Conservation (phyloP, 2,113 vertebrate genomes). For the Tragelaphus scriptus region DNA sequence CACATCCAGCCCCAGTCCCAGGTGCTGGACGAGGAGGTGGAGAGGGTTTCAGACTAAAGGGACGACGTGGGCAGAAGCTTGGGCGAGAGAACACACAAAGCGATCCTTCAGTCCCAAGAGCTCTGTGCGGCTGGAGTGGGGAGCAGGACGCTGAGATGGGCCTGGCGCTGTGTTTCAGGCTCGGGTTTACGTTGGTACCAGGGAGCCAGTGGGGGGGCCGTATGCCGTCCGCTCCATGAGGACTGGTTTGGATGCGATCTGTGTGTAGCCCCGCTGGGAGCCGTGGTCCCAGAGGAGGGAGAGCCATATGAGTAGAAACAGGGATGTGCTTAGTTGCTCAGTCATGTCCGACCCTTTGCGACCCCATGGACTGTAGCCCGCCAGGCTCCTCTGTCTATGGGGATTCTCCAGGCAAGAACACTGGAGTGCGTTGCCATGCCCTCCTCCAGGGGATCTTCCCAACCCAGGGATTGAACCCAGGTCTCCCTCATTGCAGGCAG, state of each 20-base stretch:
- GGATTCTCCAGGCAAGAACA: not conserved
- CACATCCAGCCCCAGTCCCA: not conserved
- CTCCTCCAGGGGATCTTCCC: not conserved
- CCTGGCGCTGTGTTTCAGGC: not conserved
- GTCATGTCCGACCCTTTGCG: fast-evolving
- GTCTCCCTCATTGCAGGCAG: not conserved
- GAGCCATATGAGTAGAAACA: not conserved
- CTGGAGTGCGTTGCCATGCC: not conserved
- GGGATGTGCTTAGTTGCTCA: not conserved
- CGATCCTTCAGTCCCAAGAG: not conserved
- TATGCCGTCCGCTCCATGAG: fast-evolving
- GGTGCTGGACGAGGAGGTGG: not conserved
- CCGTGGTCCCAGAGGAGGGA: too few relatives aligned
- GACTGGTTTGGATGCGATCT: not conserved
- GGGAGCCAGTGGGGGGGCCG: not conserved
- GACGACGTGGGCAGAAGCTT: not conserved
- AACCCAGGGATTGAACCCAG: not conserved
- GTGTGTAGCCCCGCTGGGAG: not conserved
- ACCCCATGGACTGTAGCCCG: not conserved
- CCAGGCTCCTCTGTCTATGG: not conserved
- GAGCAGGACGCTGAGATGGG: not conserved
- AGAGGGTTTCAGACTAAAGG: not conserved
- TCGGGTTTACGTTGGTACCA: not conserved
- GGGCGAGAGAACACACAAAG: not conserved
- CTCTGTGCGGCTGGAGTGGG: not conserved